phyloP scores from a whole-genome alignment of 2,113 vertebrate genomes.

The Gymnarchus niloticus region DNA sequence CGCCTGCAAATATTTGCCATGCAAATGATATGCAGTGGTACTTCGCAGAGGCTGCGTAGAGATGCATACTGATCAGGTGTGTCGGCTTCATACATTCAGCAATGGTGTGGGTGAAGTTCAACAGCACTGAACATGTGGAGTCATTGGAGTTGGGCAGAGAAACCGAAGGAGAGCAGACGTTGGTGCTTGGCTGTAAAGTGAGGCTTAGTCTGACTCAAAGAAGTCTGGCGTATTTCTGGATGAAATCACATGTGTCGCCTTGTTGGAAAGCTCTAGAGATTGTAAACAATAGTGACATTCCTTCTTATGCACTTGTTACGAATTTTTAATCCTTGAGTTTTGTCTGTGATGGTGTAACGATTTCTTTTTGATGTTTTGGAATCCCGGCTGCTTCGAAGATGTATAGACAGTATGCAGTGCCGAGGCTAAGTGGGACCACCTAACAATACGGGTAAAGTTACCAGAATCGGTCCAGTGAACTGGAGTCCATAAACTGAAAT shows the following conservation, averaged over 20 bases:
- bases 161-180: neutral
- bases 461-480: neutral
- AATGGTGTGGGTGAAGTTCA: neutral
- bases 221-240: neutral
- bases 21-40: conserved; percentile 2
- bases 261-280: neutral
- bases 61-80: conserved; percentile 13
- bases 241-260: neutral
- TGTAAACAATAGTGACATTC: neutral
- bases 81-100: neutral
- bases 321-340: neutral
- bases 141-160: neutral
- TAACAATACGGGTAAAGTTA: neutral
- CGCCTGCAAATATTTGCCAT: neutral
- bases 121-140: neutral
- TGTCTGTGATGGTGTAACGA: neutral
- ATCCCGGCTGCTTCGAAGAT: neutral
- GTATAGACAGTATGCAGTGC: neutral
- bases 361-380: neutral
- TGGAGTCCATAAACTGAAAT: neutral
- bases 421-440: neutral
- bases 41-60: neutral
- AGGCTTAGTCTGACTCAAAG: neutral
- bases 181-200: neutral
- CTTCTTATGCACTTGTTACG: neutral